Conservation (phyloP, 2,113 vertebrate species). For the Plectropomus leopardus region DNA sequence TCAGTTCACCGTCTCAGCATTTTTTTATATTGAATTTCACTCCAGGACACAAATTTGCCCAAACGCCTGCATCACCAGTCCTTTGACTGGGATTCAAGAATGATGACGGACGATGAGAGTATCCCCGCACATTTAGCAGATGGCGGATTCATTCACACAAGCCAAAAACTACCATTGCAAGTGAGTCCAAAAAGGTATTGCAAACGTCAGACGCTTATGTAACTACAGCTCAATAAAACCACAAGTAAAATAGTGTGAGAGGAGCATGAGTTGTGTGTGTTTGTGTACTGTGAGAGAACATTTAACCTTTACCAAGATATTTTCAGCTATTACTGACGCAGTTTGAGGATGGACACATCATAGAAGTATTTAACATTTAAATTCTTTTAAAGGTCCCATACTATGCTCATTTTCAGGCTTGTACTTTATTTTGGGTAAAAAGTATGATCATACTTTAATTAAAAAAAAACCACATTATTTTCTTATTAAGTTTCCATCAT, state of each 20-base stretch:
- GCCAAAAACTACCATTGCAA: conserved; percentile 7
- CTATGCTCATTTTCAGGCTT: too few relatives aligned
- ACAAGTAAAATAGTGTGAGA: background rate
- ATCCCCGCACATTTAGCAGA: conserved; percentile 32
- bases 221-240: background rate
- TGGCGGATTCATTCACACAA: conserved; percentile 28
- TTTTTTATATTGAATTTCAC: conserved; percentile 24
- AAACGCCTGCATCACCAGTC: conserved; percentile 25
- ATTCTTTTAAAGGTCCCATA: background rate
- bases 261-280: background rate
- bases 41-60: conserved; percentile 12
- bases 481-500: too few relatives aligned
- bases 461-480: too few relatives aligned
- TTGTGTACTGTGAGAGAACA: background rate
- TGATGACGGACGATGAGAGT: conserved; percentile 22
- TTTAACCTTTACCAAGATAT: background rate
- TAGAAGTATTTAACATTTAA: conserved; percentile 5
- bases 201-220: background rate
- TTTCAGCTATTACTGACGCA: background rate
- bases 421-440: too few relatives aligned
- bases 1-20: conserved; percentile 33
- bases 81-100: conserved; percentile 49
- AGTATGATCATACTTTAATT: too few relatives aligned
- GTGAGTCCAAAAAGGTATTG: background rate
- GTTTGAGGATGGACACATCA: background rate